A percentile compares a stretch with the other conserved stretches of the same genome.
Evolutionary conservation across 1,140 invertebrate species (phyloP).

Genomic region (Microplitis demolitor): DNA sequence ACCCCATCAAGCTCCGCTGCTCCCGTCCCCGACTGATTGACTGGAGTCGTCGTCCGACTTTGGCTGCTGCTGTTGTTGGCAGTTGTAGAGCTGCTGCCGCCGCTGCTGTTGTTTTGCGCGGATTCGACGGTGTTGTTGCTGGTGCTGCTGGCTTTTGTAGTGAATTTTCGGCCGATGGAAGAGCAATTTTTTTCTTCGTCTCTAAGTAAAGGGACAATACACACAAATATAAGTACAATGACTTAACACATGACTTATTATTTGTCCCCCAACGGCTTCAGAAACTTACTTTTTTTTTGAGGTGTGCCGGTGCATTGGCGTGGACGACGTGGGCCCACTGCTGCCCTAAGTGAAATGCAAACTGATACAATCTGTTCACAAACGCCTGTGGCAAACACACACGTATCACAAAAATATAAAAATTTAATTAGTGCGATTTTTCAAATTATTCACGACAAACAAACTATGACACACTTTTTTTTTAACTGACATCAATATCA

Average conservation of each 20-base stretch:
- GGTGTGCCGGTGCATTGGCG: conserved; percentile 67
- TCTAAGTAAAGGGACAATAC: conserved; percentile 58
- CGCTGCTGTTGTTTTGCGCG: background rate
- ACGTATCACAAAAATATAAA: conserved; percentile 59
- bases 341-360: conserved; percentile 80
- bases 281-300: conserved; percentile 70
- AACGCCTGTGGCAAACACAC: conserved; percentile 58
- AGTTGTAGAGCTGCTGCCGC: conserved; percentile 57
- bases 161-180: conserved; percentile 82
- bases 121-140: conserved; percentile 22
- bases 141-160: conserved; percentile 52
- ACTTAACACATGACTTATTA: background rate
- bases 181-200: conserved; percentile 76
- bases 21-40: conserved; percentile 56
- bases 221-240: conserved; percentile 4
- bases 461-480: background rate
- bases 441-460: background rate
- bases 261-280: background rate
- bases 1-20: conserved; percentile 55
- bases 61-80: conserved; percentile 47
- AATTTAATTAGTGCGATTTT: conserved; percentile 38
- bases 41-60: conserved; percentile 60
- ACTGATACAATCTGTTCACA: conserved; percentile 71
- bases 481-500: background rate
- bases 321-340: conserved; percentile 74